These are phyloP conservation scores for Mayetiola destructor DNA, from an alignment of 2,888 invertebrate species.

Conservation along the genomic window DNA sequence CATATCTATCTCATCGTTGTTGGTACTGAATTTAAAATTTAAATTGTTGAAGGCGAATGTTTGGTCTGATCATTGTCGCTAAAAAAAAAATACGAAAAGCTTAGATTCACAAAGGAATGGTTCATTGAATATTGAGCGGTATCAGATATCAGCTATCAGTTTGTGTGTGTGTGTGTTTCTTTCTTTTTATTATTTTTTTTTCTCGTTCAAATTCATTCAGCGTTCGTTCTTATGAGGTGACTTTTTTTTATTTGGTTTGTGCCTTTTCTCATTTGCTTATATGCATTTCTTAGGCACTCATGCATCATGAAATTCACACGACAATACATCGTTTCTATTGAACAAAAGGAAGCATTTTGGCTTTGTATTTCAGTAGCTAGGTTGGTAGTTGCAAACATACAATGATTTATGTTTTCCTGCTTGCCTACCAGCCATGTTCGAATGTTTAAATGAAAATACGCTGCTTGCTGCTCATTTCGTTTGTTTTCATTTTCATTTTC, in stretches of 20 bases:
- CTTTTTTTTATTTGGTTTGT: background rate
- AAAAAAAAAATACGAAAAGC: no score
- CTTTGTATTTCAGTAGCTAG: constrained; percentile 10
- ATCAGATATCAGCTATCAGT: no score
- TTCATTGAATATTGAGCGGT: constrained; percentile 8
- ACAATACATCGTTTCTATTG: background rate
- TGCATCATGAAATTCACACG: constrained; percentile 7
- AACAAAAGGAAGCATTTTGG: constrained; percentile 11
- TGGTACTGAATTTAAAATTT: no score
- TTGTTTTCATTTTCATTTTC: background rate
- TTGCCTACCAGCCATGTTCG: background rate
- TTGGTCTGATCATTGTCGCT: no score
- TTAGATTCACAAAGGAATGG: constrained; percentile 3
- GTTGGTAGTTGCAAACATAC: constrained; percentile 5
- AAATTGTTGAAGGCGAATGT: no score
- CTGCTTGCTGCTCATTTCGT: background rate
- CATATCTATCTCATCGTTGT: no score
- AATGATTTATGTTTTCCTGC: constrained; percentile 1
- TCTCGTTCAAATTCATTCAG: background rate
- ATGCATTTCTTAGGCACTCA: background rate
- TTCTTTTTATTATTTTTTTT: constrained; percentile 2
- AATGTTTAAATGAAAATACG: background rate
- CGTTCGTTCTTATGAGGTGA: background rate
- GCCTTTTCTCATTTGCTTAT: no score
- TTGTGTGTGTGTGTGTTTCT: no score